Percentiles rank a stretch among this genome's conserved stretches.
Conservation (phyloP, 2,888 invertebrate genomes). For the Hymenopus coronatus region DNA sequence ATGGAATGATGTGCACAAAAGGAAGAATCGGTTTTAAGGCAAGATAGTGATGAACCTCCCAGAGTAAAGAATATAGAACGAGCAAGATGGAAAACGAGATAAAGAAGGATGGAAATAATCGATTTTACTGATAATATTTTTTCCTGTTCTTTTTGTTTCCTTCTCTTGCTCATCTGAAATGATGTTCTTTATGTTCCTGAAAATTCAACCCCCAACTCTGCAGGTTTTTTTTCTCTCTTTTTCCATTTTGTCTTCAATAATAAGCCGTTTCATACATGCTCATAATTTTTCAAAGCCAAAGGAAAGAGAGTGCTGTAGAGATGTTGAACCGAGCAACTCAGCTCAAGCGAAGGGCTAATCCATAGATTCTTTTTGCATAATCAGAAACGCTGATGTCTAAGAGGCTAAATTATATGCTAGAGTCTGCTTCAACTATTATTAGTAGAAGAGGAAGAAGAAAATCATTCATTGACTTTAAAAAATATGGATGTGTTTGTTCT, state of each 20-base stretch:
- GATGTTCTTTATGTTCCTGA: conserved; percentile 4
- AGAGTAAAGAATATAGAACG: conserved; percentile 3
- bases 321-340: not conserved
- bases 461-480: no score
- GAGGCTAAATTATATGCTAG: no score
- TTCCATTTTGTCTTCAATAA: not conserved
- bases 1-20: not conserved
- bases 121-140: conserved; percentile 19
- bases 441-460: no score
- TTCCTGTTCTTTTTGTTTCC: not conserved
- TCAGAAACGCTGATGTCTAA: no score
- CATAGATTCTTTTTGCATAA: not conserved
- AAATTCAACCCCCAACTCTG: not conserved
- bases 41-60: conserved; percentile 14
- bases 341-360: not conserved
- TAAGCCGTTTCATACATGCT: not conserved
- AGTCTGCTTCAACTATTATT: no score
- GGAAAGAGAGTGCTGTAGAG: not conserved
- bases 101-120: conserved; percentile 15
- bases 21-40: conserved; percentile 12
- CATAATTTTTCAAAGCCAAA: not conserved
- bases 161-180: not conserved
- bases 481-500: no score
- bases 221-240: not conserved
- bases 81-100: not conserved